Percentiles rank a stretch among this genome's conserved stretches.
Evolutionary conservation across 2,888 invertebrate genomes (phyloP).

Genomic region (Salticus scenicus): DNA sequence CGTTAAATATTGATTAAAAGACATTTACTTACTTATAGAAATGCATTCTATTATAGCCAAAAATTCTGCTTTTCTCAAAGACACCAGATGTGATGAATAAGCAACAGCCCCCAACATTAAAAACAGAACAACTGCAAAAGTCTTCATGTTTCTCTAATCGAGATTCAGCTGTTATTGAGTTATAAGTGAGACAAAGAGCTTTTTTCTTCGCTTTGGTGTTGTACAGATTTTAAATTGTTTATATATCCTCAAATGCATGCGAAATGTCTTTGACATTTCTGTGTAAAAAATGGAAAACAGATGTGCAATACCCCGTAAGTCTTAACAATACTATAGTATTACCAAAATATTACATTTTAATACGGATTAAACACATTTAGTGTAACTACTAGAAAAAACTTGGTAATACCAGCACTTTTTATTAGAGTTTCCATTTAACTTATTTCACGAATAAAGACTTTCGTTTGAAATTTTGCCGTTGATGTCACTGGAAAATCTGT

Average conservation of each 20-base stretch:
- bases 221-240: background rate
- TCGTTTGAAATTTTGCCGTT: background rate
- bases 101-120: background rate
- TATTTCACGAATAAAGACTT: background rate
- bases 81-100: constrained; percentile 25
- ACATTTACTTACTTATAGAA: constrained; percentile 43
- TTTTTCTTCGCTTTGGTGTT: background rate
- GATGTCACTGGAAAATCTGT: background rate
- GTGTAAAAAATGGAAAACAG: background rate
- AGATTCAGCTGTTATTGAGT: too few species aligned
- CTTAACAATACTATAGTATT: background rate
- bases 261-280: background rate
- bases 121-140: background rate
- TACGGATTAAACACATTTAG: too few species aligned
- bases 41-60: constrained; percentile 47
- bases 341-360: background rate
- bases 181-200: too few species aligned
- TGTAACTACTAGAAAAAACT: too few species aligned
- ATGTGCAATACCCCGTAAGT: background rate
- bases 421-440: background rate
- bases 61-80: constrained; percentile 54
- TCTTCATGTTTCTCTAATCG: background rate
- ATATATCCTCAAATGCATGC: background rate
- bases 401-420: too few species aligned
- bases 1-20: background rate